phyloP scores from a whole-genome alignment of 2,797 vertebrate species.

The Sebastes matsubarae region DNA sequence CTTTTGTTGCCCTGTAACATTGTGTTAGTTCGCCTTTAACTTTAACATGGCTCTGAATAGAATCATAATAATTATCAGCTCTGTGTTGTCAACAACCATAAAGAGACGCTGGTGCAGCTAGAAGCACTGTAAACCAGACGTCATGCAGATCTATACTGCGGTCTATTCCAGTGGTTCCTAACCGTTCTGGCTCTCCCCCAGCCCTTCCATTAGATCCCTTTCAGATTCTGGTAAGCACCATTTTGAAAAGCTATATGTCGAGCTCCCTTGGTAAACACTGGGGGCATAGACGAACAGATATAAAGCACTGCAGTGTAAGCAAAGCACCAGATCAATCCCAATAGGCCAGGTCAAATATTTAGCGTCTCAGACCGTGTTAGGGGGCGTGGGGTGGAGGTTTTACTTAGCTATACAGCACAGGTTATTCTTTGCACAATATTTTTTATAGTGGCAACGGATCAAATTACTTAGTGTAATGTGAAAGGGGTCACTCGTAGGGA shows the following conservation, averaged over 20 bases:
- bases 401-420: not conserved
- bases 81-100: slow-evolving; percentile 20
- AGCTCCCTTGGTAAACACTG: slow-evolving; percentile 36
- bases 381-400: not conserved
- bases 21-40: not conserved
- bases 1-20: not conserved
- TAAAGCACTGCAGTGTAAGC: slow-evolving; percentile 14
- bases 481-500: not conserved
- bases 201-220: slow-evolving; percentile 68
- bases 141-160: slow-evolving; percentile 49
- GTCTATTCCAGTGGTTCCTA: slow-evolving; percentile 42
- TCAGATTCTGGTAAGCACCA: slow-evolving; percentile 59
- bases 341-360: not conserved
- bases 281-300: slow-evolving; percentile 9
- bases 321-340: slow-evolving; percentile 18
- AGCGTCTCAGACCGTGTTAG: not conserved
- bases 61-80: slow-evolving; percentile 12
- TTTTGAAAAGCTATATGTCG: slow-evolving; percentile 46
- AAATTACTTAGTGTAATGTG: not conserved
- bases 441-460: not conserved
- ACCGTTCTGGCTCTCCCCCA: slow-evolving; percentile 65
- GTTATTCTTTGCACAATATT: not conserved
- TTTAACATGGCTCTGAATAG: slow-evolving; percentile 2
- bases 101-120: slow-evolving; percentile 1
- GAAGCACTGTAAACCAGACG: slow-evolving; percentile 16